Base-by-base conservation (phyloP, 2,797 vertebrate species). In the Mionectes olivaceus region DNA sequence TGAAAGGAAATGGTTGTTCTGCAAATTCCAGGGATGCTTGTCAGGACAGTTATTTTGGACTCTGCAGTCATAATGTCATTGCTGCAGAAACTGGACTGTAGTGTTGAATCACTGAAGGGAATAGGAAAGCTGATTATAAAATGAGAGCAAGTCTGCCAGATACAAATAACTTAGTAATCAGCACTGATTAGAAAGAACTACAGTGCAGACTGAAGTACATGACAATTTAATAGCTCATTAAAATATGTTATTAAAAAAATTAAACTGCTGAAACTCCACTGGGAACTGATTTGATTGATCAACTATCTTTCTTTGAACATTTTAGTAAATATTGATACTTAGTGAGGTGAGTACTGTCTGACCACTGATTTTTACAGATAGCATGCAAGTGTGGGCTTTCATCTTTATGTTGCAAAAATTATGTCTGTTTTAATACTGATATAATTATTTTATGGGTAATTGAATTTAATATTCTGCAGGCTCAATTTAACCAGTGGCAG, bases 361-460 rank as follows among this genome's bases (percentile, higher is more conserved):
- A 79, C 85, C 27, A 19, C 77, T 74, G 73, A 83, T 91, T 97
- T 91, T 96, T 94, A 87, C 46, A 57, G 73, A 85, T 86, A 93
- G 46, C 59, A 46, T 80, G 65, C 28, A 86, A 75, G 35, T 68
- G 27, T 13, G 4, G 67, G 46, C 77, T 84, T 95, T 90, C 78
- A 70, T 93, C 63, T 95, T 94, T 30, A 87, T 56, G 39, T 67
- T 73, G 75, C 74, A 96, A 96, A 95, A 97, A 87, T 87, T 83
- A 79, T 88, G 86, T 67, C 79, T 94, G 71, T 82, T 94, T 97
- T 94, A 97, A 89, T 91, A 78, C 5, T 18, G 27, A 91, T 69
- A 28, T 87, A 94, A 96, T 95, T 94, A 84, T 94, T 96, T 93
- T 88, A 96, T 93, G 59, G 57, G 24, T 95, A 96, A 95, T 89